Evolutionary conservation across 1,140 invertebrate genomes (phyloP).

Genomic region (Solenopsis fugax): DNA sequence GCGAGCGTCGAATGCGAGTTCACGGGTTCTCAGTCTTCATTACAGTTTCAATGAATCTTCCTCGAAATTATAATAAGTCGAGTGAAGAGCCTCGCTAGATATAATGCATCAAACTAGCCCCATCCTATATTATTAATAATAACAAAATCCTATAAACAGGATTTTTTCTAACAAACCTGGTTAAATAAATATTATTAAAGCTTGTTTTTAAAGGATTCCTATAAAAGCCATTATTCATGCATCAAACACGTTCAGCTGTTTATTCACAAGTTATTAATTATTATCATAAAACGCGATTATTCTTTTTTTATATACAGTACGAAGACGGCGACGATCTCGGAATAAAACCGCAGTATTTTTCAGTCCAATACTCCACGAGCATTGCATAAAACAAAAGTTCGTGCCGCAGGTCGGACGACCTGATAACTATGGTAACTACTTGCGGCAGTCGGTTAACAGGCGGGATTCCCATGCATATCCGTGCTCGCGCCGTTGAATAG

Average conservation of each 20-base stretch:
- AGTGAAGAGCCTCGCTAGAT: too few relatives aligned
- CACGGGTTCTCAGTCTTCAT: too few relatives aligned
- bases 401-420: constrained; percentile 37
- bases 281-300: neutral
- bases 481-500: constrained; percentile 16
- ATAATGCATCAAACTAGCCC: too few relatives aligned
- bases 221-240: neutral
- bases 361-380: neutral
- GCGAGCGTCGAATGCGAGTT: too few relatives aligned
- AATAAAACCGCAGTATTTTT: constrained; percentile 44
- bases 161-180: neutral
- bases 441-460: constrained; percentile 40
- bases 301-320: neutral
- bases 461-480: constrained; percentile 22
- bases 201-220: neutral
- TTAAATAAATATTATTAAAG: neutral
- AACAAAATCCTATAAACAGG: too few relatives aligned
- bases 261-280: neutral
- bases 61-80: too few relatives aligned
- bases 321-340: constrained; percentile 3
- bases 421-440: constrained; percentile 62
- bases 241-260: neutral
- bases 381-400: constrained; percentile 39
- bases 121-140: too few relatives aligned
- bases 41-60: too few relatives aligned